Evolutionary conservation across 2,797 vertebrate species (phyloP), one percentile per base, ranked within the genome.

Genomic region (Myripristis jacobus): DNA sequence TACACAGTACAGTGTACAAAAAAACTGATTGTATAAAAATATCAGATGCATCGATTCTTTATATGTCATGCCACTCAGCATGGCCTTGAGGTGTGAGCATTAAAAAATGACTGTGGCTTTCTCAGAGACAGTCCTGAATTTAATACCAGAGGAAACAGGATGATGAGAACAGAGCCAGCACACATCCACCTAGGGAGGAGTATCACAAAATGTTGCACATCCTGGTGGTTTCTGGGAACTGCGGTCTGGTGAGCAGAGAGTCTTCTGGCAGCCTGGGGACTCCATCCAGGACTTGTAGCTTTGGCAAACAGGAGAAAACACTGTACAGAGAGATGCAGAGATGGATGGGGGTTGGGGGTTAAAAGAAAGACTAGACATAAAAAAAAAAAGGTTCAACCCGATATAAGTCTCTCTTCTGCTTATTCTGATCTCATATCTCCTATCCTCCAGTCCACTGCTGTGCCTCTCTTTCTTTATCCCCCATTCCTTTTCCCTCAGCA

Each of bases 231-330:
- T 84, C 60, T 24, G 81, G 93, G 54, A 70, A 86, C 13, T 89
- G 88, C 7, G 59, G 69, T 74, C 79, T 75, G 72, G 81, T 80
- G 69, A 91, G 87, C 63, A 90, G 83, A 41, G 78, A 93, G 83
- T 98, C 96, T 88, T 96, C 95, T 92, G 96, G 95, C 88, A 98
- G 88, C 74, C 96, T 98, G 31, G 94, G 93, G 83, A 97, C 93
- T 34, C 96, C 97, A 85, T 99, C 97, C 89, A 99, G 91, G 62
- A 91, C 87, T 92, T 96, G 94, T 68, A 99, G 93, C 79, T 97
- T 98, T 97, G 97, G 97, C 96, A 99, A 95, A 92, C 87, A 95
- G 87, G 92, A 95, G 89, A 98, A 98, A 21, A 98, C 96, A 29
- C 98, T 98, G 90, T 31, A 83, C 82, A 52, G 74, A 25, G 61